Evolutionary conservation across 2,113 vertebrate genomes (phyloP).

Genomic region (Meles meles): DNA sequence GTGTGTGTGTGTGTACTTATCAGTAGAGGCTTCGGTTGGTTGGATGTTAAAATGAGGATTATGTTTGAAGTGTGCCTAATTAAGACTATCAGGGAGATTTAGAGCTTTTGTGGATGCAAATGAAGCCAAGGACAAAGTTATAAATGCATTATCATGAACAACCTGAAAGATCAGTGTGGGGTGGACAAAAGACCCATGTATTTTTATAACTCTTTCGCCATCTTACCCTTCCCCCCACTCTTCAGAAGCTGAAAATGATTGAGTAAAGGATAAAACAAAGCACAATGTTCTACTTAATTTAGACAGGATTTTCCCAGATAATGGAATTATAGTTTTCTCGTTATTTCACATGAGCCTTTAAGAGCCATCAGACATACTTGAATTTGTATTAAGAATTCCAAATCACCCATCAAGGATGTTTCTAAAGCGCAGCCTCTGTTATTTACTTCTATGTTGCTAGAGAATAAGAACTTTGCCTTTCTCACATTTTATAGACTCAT

Average conservation of each 20-base stretch:
- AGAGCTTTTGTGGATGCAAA: background rate
- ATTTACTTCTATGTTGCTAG: background rate
- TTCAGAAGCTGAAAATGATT: background rate
- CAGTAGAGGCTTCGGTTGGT: background rate
- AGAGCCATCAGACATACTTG: background rate
- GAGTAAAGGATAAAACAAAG: background rate
- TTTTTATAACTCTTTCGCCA: background rate
- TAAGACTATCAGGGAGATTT: background rate
- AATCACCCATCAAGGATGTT: background rate
- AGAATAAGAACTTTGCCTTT: background rate
- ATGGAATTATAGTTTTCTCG: background rate
- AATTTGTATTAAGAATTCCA: constrained; percentile 19
- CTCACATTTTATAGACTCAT: background rate
- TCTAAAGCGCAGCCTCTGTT: background rate
- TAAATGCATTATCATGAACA: background rate
- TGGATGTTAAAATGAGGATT: background rate
- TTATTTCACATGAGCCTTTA: background rate
- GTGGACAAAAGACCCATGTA: background rate
- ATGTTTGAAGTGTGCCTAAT: background rate
- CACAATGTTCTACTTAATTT: background rate
- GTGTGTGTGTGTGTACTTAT: background rate
- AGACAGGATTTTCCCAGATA: background rate
- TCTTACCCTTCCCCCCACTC: background rate
- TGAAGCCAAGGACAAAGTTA: background rate
- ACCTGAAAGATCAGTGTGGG: background rate